Evolutionary conservation across 1,140 invertebrate species (phyloP).

Genomic region (Thrips palmi): DNA sequence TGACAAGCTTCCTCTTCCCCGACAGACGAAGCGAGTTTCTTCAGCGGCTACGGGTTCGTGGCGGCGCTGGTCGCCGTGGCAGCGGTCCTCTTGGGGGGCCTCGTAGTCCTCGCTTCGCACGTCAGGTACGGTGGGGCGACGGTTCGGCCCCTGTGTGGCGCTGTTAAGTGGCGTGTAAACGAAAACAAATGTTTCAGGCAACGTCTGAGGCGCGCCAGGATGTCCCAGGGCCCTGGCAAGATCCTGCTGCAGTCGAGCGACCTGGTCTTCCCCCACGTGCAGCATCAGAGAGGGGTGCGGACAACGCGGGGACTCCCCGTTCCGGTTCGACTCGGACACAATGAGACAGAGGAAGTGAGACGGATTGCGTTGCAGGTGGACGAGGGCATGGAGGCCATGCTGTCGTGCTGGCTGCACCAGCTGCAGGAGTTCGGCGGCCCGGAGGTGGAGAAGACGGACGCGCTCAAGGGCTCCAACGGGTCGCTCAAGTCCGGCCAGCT

Average conservation of each 20-base stretch:
- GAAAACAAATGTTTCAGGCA: conserved; percentile 26
- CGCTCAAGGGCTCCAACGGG: conserved; percentile 55
- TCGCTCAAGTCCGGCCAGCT: conserved; percentile 34
- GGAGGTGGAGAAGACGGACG: conserved; percentile 61
- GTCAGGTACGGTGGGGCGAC: conserved; percentile 2
- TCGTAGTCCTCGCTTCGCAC: not conserved
- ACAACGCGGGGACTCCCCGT: not conserved
- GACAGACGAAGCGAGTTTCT: too few species aligned
- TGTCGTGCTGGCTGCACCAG: conserved; percentile 62
- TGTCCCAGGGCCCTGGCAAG: conserved; percentile 56
- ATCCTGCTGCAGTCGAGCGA: conserved; percentile 51
- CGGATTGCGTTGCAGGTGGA: conserved; percentile 34
- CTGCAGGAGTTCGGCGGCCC: conserved; percentile 59
- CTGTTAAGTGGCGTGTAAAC: not conserved
- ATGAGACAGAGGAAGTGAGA: not conserved
- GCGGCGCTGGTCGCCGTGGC: conserved; percentile 1
- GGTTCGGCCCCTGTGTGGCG: conserved; percentile 22
- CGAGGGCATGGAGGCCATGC: conserved; percentile 62
- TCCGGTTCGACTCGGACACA: not conserved
- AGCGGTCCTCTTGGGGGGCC: not conserved
- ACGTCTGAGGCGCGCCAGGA: conserved; percentile 40
- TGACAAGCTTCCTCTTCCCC: too few species aligned
- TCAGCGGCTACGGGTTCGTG: not conserved
- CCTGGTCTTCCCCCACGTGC: conserved; percentile 49
- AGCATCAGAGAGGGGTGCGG: conserved; percentile 41